Evolutionary conservation across 1,140 invertebrate species (phyloP).

Genomic region (Atta cephalotes): DNA sequence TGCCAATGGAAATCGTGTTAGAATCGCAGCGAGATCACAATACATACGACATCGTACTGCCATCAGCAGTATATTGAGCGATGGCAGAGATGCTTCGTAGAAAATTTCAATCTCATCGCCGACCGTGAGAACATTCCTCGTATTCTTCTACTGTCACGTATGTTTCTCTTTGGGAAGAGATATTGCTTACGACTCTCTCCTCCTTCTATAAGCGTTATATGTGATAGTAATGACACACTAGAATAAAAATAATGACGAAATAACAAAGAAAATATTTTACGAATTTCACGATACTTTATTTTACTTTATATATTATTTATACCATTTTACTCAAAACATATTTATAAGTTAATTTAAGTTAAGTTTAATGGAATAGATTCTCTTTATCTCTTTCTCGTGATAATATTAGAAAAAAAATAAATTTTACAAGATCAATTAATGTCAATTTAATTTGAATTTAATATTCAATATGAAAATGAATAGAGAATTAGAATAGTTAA

Average conservation of each 20-base stretch:
- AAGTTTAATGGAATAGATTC: background rate
- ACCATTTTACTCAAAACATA: background rate
- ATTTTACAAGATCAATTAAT: too few species aligned
- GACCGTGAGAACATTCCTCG: conserved; percentile 52
- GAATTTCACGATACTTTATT: background rate
- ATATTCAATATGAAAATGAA: background rate
- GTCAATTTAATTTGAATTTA: background rate
- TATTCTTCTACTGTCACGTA: conserved; percentile 26
- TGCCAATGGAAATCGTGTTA: background rate
- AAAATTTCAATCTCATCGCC: conserved; percentile 49
- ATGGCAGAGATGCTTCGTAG: background rate
- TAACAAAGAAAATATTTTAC: conserved; percentile 16
- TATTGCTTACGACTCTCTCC: conserved; percentile 31
- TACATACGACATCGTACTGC: background rate
- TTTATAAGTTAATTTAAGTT: background rate
- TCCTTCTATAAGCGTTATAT: background rate
- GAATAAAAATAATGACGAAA: conserved; percentile 35
- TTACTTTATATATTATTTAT: background rate
- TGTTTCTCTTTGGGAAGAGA: conserved; percentile 12
- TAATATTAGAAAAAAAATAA: background rate
- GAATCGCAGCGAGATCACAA: conserved; percentile 9
- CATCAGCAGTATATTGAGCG: conserved; percentile 2
- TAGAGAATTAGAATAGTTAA: too few species aligned
- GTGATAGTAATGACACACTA: conserved; percentile 27
- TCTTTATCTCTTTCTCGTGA: background rate